Evolutionary conservation across 2,888 invertebrate species (phyloP).

Genomic region (Pelosia muscerda): DNA sequence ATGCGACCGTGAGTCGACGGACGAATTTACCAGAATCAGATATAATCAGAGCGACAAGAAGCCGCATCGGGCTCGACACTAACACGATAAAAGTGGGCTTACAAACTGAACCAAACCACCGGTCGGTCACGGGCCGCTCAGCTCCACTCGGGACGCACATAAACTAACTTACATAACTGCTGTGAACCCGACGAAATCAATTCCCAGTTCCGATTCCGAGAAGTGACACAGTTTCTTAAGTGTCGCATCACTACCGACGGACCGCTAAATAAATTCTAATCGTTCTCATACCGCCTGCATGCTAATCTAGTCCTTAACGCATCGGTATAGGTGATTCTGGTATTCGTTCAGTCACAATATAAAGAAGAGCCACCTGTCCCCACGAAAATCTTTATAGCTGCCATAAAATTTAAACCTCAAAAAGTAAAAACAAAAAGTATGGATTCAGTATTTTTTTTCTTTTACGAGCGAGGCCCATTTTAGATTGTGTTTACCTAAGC

Average conservation of each 20-base stretch:
- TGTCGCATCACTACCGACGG: slow-evolving; percentile 86
- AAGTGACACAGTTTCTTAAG: slow-evolving; percentile 86
- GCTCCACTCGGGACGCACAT: slow-evolving; percentile 63
- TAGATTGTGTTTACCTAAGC: slow-evolving; percentile 86
- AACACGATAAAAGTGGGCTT: slow-evolving; percentile 76
- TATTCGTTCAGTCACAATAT: slow-evolving; percentile 72
- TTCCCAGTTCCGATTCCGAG: slow-evolving; percentile 85
- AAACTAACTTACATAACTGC: slow-evolving; percentile 83
- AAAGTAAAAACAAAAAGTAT: slow-evolving; percentile 80
- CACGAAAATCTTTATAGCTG: slow-evolving; percentile 85
- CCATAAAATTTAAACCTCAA: slow-evolving; percentile 86
- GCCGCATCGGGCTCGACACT: slow-evolving; percentile 69
- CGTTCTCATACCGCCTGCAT: slow-evolving; percentile 64
- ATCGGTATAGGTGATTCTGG: slow-evolving; percentile 68
- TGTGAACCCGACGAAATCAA: slow-evolving; percentile 84
- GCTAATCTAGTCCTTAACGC: slow-evolving; percentile 79
- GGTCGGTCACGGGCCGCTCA: slow-evolving; percentile 47
- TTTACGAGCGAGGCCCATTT: slow-evolving; percentile 81
- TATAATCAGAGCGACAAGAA: slow-evolving; percentile 81
- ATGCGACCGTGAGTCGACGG: slow-evolving; percentile 72
- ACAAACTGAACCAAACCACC: slow-evolving; percentile 69
- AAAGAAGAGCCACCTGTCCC: slow-evolving; percentile 87
- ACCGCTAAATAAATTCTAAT: slow-evolving; percentile 85
- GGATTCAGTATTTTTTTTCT: slow-evolving; percentile 77
- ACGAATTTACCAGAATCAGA: slow-evolving; percentile 81